Evolutionary conservation across 1,140 invertebrate species (phyloP).

Genomic region (Lepidotrigona ventralis): DNA sequence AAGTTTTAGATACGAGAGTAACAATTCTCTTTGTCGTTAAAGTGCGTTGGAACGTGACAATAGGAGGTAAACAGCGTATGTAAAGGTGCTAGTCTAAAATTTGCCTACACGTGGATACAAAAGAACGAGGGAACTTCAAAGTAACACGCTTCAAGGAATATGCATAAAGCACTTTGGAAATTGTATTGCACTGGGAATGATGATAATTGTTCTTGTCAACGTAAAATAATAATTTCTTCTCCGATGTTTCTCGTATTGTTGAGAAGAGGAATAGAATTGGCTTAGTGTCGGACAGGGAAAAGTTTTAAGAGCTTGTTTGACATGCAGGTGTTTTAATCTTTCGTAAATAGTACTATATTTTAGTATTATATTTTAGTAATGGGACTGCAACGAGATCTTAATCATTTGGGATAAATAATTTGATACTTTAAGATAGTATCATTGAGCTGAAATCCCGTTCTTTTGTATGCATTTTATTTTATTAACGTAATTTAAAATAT

Average conservation of each 20-base stretch:
- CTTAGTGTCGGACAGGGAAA: neutral
- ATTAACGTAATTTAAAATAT: neutral
- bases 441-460: neutral
- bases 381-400: neutral
- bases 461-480: neutral
- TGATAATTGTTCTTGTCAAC: neutral
- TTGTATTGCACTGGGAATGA: neutral
- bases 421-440: too few relatives aligned
- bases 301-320: neutral
- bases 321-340: neutral
- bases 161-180: neutral
- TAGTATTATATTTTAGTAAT: too few relatives aligned
- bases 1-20: neutral
- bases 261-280: neutral
- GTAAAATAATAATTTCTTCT: neutral
- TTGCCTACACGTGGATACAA: neutral
- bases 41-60: neutral
- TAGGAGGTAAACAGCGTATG: neutral
- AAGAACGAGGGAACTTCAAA: conserved; percentile 1
- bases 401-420: too few relatives aligned
- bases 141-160: neutral
- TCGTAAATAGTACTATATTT: neutral
- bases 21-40: neutral
- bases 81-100: neutral
- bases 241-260: neutral